phyloP scores from a whole-genome alignment of 2,797 vertebrate species.

The Oreochromis grahami region DNA sequence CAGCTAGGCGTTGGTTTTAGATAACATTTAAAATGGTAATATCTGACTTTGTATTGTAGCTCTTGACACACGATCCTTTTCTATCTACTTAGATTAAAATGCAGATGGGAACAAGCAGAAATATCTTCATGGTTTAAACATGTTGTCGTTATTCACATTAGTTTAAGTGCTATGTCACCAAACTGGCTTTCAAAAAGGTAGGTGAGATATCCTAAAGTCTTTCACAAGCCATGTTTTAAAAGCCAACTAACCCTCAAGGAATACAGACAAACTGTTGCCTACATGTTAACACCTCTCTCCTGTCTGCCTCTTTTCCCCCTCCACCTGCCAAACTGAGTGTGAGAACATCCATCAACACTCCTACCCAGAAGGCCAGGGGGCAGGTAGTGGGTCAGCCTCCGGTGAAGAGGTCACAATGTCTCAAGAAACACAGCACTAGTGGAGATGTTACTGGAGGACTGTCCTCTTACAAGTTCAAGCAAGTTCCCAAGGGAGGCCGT shows the following conservation, averaged over 20 bases:
- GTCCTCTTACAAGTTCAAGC: neutral
- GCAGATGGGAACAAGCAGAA: neutral
- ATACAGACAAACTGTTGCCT: neutral
- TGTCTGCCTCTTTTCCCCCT: constrained; percentile 13
- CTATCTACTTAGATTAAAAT: neutral
- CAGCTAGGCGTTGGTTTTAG: neutral
- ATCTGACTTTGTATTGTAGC: neutral
- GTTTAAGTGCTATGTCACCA: neutral
- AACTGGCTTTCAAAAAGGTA: neutral
- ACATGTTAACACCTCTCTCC: constrained; percentile 1
- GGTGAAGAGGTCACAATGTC: constrained; percentile 28
- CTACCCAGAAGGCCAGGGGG: constrained; percentile 50
- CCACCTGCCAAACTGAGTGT: constrained; percentile 38
- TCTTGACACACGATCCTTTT: neutral
- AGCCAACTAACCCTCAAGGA: neutral
- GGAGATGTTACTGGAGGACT: neutral
- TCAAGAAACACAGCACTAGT: constrained; percentile 41
- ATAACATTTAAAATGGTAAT: neutral
- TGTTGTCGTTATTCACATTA: neutral
- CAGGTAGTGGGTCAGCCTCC: constrained; percentile 31
- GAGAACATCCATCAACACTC: constrained; percentile 60
- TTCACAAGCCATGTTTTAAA: neutral
- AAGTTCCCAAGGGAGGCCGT: constrained; percentile 10
- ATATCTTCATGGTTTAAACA: neutral
- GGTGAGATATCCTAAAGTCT: neutral